A percentile compares a stretch with the other conserved stretches of the same genome.
Conservation (phyloP, 2,797 vertebrate species). For the Falco naumanni region DNA sequence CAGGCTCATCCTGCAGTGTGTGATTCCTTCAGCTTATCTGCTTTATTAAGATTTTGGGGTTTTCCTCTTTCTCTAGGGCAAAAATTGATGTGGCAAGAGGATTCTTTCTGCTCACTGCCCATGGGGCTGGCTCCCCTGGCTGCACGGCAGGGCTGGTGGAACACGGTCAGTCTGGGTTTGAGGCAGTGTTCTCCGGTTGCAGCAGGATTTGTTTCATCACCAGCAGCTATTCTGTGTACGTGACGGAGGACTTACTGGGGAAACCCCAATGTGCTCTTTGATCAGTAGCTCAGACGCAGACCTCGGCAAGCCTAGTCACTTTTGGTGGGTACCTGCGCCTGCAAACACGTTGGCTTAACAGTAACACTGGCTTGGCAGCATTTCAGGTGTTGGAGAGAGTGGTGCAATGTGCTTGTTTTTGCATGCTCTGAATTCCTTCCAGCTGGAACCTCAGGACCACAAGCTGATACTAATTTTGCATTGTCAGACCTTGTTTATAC, state of each 20-base stretch:
- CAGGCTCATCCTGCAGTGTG: accelerated
- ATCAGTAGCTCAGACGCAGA: neutral
- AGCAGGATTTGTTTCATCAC: neutral
- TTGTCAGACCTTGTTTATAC: slow-evolving; percentile 8
- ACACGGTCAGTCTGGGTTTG: accelerated
- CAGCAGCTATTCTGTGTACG: neutral
- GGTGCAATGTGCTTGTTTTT: neutral
- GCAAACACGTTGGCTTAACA: neutral
- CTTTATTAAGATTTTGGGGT: neutral
- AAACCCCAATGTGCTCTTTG: neutral
- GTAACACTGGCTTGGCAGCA: neutral
- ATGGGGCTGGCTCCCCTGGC: neutral
- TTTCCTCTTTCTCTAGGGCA: neutral
- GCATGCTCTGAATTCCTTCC: slow-evolving; percentile 9
- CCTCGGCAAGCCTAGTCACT: accelerated
- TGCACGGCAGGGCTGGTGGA: accelerated
- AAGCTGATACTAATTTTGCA: slow-evolving; percentile 9
- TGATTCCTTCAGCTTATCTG: neutral
- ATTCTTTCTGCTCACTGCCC: neutral
- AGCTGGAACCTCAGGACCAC: slow-evolving; percentile 9
- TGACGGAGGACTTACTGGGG: accelerated
- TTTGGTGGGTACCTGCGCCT: neutral
- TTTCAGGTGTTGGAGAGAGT: neutral
- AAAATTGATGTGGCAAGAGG: neutral
- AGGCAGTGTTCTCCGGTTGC: neutral